Evolutionary conservation across 2,888 invertebrate species (phyloP).

Genomic region (Suillia variegata): DNA sequence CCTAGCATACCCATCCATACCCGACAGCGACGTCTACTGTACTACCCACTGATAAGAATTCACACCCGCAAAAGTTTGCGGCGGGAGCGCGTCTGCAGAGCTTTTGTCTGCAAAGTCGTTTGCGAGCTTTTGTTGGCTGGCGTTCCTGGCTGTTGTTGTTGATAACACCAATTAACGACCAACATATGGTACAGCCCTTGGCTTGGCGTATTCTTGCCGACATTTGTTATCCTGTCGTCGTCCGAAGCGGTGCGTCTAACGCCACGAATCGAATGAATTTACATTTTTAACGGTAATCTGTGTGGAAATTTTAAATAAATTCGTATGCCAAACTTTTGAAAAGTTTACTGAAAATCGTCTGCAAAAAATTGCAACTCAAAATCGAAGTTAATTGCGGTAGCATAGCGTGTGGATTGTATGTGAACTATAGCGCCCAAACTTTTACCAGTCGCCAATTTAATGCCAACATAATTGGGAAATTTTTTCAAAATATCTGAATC

Average conservation of each 20-base stretch:
- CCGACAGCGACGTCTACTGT: too few relatives aligned
- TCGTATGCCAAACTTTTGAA: background rate
- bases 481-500: too few relatives aligned
- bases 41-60: conserved; percentile 9
- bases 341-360: background rate
- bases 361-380: conserved; percentile 26
- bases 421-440: too few relatives aligned
- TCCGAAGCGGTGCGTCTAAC: conserved; percentile 34
- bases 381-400: too few relatives aligned
- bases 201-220: conserved; percentile 30
- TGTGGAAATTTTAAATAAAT: background rate
- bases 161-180: conserved; percentile 30
- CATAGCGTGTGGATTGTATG: too few relatives aligned
- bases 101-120: too few relatives aligned
- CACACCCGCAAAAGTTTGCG: conserved; percentile 2
- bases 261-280: background rate
- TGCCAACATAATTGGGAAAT: too few relatives aligned
- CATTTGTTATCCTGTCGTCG: conserved; percentile 49
- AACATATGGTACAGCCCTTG: conserved; percentile 38
- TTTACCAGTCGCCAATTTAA: too few relatives aligned
- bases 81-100: background rate
- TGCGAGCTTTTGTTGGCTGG: too few relatives aligned
- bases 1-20: too few relatives aligned
- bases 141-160: too few relatives aligned
- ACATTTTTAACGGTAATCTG: background rate